Percentiles rank a stretch among this genome's conserved stretches.
phyloP scores from a whole-genome alignment of 1,140 invertebrate genomes.

The Tetramorium simillimum region DNA sequence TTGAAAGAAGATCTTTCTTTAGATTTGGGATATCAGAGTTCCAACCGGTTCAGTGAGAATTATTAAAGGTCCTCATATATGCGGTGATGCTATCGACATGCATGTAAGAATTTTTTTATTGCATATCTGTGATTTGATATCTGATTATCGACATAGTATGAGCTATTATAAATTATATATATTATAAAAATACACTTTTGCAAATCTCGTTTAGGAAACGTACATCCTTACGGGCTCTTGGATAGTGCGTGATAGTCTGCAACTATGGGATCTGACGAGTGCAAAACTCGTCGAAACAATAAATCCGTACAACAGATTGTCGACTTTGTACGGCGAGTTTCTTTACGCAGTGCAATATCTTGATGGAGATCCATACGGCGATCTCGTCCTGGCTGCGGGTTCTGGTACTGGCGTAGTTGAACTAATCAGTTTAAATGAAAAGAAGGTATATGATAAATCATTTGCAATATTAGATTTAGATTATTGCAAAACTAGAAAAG shows the following conservation, averaged over 20 bases:
- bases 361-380: constrained; percentile 74
- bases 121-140: neutral
- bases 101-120: constrained; percentile 63
- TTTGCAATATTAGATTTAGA: neutral
- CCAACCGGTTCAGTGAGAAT: constrained; percentile 68
- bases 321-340: constrained; percentile 78
- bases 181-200: constrained; percentile 9
- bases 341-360: constrained; percentile 78
- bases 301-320: constrained; percentile 73
- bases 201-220: constrained; percentile 67
- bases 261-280: constrained; percentile 78
- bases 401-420: constrained; percentile 77
- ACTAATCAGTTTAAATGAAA: constrained; percentile 77
- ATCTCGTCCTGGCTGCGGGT: constrained; percentile 75
- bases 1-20: constrained; percentile 28
- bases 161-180: too few relatives aligned
- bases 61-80: constrained; percentile 79
- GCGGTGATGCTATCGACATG: constrained; percentile 79
- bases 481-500: neutral
- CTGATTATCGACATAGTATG: neutral
- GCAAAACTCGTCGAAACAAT: constrained; percentile 79
- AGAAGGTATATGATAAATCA: constrained; percentile 66
- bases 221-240: constrained; percentile 79
- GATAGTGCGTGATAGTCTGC: constrained; percentile 76
- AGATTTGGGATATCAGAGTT: constrained; percentile 80